These are phyloP conservation scores for Acanthiza pusilla DNA, from an alignment of 2,797 vertebrate species.

Conservation along the genomic window DNA sequence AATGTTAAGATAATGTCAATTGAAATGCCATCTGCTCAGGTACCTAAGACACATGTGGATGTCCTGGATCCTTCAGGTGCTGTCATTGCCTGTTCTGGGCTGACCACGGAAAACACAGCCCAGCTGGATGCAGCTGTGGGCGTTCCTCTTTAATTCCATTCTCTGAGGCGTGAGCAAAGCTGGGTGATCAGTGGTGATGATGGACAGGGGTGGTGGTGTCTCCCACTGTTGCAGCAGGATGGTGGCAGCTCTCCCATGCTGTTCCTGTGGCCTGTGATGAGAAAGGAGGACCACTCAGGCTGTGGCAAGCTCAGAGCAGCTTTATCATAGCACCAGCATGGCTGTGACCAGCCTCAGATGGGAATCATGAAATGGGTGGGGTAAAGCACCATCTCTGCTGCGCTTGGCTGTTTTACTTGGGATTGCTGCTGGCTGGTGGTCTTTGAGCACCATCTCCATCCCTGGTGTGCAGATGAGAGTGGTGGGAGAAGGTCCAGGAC, in stretches of 20 bases:
- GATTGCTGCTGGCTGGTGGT: neutral
- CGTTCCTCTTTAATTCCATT: neutral
- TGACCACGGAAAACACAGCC: neutral
- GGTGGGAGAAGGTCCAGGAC: neutral
- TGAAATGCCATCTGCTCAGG: neutral
- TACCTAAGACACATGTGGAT: fast-evolving
- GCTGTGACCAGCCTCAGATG: fast-evolving
- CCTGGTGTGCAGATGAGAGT: fast-evolving
- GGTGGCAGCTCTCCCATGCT: neutral
- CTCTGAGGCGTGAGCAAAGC: neutral
- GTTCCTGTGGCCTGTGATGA: neutral
- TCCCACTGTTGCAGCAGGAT: neutral
- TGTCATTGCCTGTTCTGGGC: neutral
- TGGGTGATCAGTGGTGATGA: neutral
- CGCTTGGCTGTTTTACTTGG: neutral
- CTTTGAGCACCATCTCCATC: neutral
- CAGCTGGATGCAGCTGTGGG: fast-evolving
- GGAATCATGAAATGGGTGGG: fast-evolving
- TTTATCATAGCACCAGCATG: fast-evolving
- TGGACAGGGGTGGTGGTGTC: neutral
- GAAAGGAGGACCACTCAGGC: fast-evolving
- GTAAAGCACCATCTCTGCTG: neutral
- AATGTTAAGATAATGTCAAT: neutral
- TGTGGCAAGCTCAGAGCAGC: neutral
- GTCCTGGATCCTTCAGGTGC: neutral